Base-by-base conservation (phyloP, 1,140 invertebrate genomes). In the Trichonephila inaurata region DNA sequence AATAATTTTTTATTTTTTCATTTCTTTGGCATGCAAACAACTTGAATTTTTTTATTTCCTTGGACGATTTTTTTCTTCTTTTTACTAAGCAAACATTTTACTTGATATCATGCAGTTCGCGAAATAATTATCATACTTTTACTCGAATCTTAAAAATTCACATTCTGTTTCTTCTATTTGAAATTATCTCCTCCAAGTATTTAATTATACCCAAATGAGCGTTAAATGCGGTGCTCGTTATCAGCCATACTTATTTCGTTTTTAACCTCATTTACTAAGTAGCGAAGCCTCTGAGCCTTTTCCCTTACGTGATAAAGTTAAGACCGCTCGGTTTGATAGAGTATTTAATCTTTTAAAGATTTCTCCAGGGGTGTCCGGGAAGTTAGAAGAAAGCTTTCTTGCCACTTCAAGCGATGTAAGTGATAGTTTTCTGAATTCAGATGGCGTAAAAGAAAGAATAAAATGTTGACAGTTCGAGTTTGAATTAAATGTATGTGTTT, bases 151-250 rank as follows among this genome's bases (percentile, higher is more conserved):
- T 88, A 88, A 88, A 40, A 66, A 88, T 88, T 88, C 60, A 62
- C 62, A 40, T 64, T 51, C 28, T 88, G 86, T 77, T 89, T 77
- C 21, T 77, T 89, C 16, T 33, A 44, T 44, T 0, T 51, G 60
- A 61, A 89, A 69, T 72, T 89, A 51, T 51, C 66, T 77, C 44
- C 14, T 58, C 28, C 86, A 72, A 58, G 89, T 81, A 81, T 91
- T 61, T 91, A 91, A 91, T 91, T 91, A 91, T 62, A 69, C 89
- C 89, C 89, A 91, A 91, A 91, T 91, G 89, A 91, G 72, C 51
- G 72, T 81, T 91, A 91, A 91, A 82, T 91, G 89, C 72, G 33
- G 89, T 33, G 19, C 28, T 61, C 89, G 51, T 91, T 91, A 91
- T 82, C 69, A 82, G n/a, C 16, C 33, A 24, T 82, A 81, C 69